These are phyloP conservation scores for Cyclopterus lumpus DNA, from an alignment of 2,797 vertebrate genomes.

Conservation along the genomic window DNA sequence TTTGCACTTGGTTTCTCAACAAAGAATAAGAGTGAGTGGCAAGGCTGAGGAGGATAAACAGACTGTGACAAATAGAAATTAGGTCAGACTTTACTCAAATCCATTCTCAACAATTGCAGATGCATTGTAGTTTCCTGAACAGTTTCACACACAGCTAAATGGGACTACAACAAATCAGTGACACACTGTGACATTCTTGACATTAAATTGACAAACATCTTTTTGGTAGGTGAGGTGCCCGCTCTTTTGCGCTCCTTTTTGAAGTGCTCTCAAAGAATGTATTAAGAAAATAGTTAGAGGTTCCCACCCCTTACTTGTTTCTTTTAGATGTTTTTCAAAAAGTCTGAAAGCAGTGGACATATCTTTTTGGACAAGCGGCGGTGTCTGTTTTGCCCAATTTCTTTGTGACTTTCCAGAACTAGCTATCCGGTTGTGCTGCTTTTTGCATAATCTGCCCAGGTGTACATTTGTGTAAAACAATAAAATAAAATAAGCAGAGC, in stretches of 20 bases:
- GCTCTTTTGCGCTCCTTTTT: slow-evolving; percentile 1
- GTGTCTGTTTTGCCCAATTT: neutral
- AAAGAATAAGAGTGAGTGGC: slow-evolving; percentile 9
- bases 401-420: slow-evolving; percentile 14
- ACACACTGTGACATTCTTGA: neutral
- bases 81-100: slow-evolving; percentile 7
- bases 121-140: neutral
- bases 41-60: slow-evolving; percentile 6
- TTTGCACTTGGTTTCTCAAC: slow-evolving; percentile 34
- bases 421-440: neutral
- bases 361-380: neutral
- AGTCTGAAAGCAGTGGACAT: neutral
- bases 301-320: neutral
- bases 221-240: neutral
- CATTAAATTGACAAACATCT: neutral
- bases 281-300: slow-evolving; percentile 6
- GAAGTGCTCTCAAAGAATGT: slow-evolving; percentile 14
- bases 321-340: slow-evolving; percentile 10
- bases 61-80: slow-evolving; percentile 6
- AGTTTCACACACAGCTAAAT: neutral
- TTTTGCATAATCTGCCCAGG: slow-evolving; percentile 6
- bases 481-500: neutral
- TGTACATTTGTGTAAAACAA: neutral
- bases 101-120: neutral
- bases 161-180: neutral